Percentiles rank a stretch among this genome's conserved stretches.
These are phyloP conservation scores for Scaeva pyrastri DNA, from an alignment of 2,888 invertebrate genomes.

Conservation along the genomic window DNA sequence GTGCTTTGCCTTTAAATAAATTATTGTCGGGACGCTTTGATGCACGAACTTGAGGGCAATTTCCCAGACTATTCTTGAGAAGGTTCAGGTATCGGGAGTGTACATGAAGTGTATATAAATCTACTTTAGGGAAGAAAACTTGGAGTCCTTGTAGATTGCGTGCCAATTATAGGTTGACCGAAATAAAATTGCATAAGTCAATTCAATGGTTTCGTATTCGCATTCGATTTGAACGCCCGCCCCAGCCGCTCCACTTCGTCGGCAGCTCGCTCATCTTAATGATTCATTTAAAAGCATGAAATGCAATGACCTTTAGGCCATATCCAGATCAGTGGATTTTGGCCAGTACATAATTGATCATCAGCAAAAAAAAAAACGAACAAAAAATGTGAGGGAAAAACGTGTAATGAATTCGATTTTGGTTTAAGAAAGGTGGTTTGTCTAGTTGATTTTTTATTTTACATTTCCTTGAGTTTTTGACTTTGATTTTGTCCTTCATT, in stretches of 20 bases:
- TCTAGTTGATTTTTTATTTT: neutral
- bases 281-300: slow-evolving; percentile 29
- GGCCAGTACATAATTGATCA: slow-evolving; percentile 27
- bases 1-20: slow-evolving; percentile 47
- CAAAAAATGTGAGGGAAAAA: neutral
- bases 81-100: slow-evolving; percentile 5
- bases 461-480: slow-evolving; percentile 9
- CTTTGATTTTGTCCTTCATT: slow-evolving; percentile 2
- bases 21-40: slow-evolving; percentile 37
- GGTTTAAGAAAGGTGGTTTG: neutral
- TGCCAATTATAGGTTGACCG: slow-evolving; percentile 35
- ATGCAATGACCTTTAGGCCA: slow-evolving; percentile 33
- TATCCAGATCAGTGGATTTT: slow-evolving; percentile 21
- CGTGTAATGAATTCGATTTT: neutral
- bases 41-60: slow-evolving; percentile 32
- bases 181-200: slow-evolving; percentile 50
- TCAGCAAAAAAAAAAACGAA: neutral
- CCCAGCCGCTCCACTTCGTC: too few species aligned
- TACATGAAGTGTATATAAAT: neutral
- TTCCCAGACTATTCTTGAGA: slow-evolving; percentile 22
- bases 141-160: slow-evolving; percentile 63
- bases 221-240: slow-evolving; percentile 31
- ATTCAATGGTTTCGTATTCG: slow-evolving; percentile 49
- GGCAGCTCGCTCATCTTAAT: slow-evolving; percentile 37
- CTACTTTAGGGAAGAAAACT: neutral